Base-by-base conservation (phyloP, 2,797 vertebrate genomes). In the Furcifer pardalis region DNA sequence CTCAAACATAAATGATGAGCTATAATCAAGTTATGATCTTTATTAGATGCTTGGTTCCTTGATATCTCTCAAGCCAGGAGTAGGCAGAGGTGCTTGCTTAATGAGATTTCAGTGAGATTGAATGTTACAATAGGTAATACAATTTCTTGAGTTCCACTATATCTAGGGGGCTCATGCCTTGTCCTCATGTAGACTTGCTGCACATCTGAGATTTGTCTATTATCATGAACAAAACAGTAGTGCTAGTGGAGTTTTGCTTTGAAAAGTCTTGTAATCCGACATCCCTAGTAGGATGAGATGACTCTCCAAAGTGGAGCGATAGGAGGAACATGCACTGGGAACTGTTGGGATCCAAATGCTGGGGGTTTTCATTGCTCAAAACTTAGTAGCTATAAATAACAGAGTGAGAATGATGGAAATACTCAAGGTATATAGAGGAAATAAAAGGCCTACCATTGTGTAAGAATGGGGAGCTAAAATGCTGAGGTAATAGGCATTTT, bases 371-470 rank as follows among this genome's bases (percentile, higher is more conserved):
- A 12, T 42, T 77, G 4, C 7, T 66, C 62, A 19, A n/a, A 44
- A 25, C 40, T 25, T 72, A 32, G 42, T 25, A 46, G 3, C 25
- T 76, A 0, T 0, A 25, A 49, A 66, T 2, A 15, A 15, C 62
- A 84, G 80, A 72, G 56, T 52, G 83, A 83, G 73, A 84, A 65
- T 32, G 37, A 42, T 84, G 83, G 42, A 84, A 86, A 81, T 87
- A 88, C 68, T 85, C 74, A 62, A 19, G 19, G 56, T 76, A 66
- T 65, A 49, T 49, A 66, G 27, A 44, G 63, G 46, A 52, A 66
- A 60, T 52, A 21, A 27, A 83, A 74, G 75, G 65, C 59, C 4
- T 52, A 46, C 12, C 65, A 32, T 12, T 73, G 73, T 73, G 27
- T 73, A 62, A 46, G 66, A 71, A 30, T 56, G 19, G 25, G 40